phyloP scores from a whole-genome alignment of 1,140 invertebrate species.

The Neomicropteryx cornuta region DNA sequence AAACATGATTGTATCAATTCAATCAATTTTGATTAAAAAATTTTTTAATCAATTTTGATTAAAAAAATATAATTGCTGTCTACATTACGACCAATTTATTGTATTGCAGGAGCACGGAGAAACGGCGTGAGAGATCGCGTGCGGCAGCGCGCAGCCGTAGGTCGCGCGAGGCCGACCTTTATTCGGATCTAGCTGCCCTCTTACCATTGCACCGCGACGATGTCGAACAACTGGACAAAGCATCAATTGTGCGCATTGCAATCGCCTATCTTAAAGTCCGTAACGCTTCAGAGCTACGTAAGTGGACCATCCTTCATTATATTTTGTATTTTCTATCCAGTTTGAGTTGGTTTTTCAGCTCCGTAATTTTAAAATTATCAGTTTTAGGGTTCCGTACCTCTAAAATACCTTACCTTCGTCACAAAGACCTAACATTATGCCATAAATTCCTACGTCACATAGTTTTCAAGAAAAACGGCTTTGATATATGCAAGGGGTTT shows the following conservation, averaged over 20 bases:
- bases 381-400: conserved; percentile 1
- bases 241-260: conserved; percentile 88
- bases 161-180: conserved; percentile 90
- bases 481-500: no score
- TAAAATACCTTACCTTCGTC: no score
- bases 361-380: background rate
- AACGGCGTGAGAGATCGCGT: conserved; percentile 92
- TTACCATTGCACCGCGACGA: conserved; percentile 70
- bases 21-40: no score
- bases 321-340: conserved; percentile 9
- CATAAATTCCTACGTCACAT: no score
- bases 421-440: no score
- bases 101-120: conserved; percentile 91
- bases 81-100: no score
- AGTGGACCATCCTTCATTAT: conserved; percentile 37
- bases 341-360: conserved; percentile 1
- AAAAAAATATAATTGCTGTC: no score
- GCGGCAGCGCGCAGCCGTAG: conserved; percentile 87
- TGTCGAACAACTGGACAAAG: conserved; percentile 84
- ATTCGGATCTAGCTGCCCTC: conserved; percentile 71
- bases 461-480: no score
- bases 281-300: conserved; percentile 69
- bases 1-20: no score
- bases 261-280: conserved; percentile 81
- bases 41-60: no score